Evolutionary conservation across 1,140 invertebrate genomes (phyloP).

Genomic region (Neodiprion fabricii): DNA sequence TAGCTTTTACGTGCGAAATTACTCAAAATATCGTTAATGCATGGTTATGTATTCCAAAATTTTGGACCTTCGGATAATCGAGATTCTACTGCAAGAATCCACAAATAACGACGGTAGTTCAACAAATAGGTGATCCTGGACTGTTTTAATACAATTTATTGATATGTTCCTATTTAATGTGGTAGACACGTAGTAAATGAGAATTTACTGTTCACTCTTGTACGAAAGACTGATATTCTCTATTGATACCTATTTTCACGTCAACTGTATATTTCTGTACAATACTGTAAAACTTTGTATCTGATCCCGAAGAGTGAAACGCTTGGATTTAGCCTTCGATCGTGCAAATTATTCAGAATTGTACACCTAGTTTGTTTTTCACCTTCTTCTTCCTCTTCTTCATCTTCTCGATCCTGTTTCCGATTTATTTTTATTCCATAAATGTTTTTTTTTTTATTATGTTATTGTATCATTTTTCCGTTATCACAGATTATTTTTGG

Average conservation of each 20-base stretch:
- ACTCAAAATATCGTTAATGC: too few relatives aligned
- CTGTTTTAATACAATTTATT: neutral
- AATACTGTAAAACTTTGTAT: neutral
- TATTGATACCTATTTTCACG: neutral
- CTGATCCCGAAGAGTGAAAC: neutral
- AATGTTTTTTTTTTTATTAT: slow-evolving; percentile 29
- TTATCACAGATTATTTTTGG: slow-evolving; percentile 61
- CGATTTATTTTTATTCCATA: too few relatives aligned
- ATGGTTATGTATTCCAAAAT: too few relatives aligned
- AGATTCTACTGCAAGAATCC: too few relatives aligned
- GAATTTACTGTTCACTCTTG: neutral
- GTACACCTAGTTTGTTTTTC: neutral
- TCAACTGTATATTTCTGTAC: neutral
- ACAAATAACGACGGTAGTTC: too few relatives aligned
- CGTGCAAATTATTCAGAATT: too few relatives aligned
- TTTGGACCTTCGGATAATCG: too few relatives aligned
- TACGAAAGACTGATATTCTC: neutral
- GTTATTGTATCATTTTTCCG: slow-evolving; percentile 60
- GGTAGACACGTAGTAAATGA: neutral
- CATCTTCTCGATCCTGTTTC: neutral
- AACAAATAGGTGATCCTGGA: too few relatives aligned
- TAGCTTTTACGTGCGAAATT: too few relatives aligned
- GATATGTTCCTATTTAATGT: neutral
- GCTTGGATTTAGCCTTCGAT: neutral
- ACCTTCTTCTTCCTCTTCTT: neutral